Evolutionary conservation across 1,140 invertebrate species (phyloP).

Genomic region (Temnothorax nylanderi): DNA sequence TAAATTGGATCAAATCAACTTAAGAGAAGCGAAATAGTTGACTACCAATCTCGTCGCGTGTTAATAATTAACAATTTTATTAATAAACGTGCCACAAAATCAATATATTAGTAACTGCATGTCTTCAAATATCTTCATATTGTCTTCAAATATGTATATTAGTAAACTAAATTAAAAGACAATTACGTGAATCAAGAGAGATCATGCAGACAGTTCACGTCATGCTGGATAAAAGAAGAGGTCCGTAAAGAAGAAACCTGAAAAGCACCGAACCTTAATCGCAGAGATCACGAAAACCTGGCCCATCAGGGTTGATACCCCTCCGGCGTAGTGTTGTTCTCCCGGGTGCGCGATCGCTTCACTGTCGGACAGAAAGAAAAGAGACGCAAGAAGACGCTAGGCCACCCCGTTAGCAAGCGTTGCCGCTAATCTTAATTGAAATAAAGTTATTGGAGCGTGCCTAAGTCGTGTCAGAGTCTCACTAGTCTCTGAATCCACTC

Average conservation of each 20-base stretch:
- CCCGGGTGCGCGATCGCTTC: conserved; percentile 87
- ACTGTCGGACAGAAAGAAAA: conserved; percentile 84
- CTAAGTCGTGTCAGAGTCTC: background rate
- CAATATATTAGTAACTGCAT: too few relatives aligned
- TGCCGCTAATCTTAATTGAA: conserved; percentile 56
- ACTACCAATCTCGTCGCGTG: background rate
- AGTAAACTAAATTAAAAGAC: background rate
- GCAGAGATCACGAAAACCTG: conserved; percentile 76
- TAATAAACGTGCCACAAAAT: background rate
- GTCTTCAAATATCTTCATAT: too few relatives aligned
- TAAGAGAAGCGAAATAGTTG: background rate
- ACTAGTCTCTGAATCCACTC: background rate
- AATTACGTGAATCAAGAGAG: background rate
- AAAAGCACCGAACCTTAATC: conserved; percentile 81
- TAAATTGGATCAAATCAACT: background rate
- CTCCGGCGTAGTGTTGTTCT: conserved; percentile 85
- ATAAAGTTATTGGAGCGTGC: conserved; percentile 24
- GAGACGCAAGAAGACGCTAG: conserved; percentile 72
- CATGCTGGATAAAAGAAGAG: background rate
- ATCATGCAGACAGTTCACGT: conserved; percentile 30
- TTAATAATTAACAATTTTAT: background rate
- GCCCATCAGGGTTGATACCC: conserved; percentile 84
- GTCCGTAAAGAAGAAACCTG: conserved; percentile 66
- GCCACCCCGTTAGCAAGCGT: conserved; percentile 75
- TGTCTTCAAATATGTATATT: background rate